Evolutionary conservation across 30 jellyfish, hydroid and myxozoan species (phyloP), one percentile per base, ranked within the genome.

Genomic region (Aurelia sp.): DNA sequence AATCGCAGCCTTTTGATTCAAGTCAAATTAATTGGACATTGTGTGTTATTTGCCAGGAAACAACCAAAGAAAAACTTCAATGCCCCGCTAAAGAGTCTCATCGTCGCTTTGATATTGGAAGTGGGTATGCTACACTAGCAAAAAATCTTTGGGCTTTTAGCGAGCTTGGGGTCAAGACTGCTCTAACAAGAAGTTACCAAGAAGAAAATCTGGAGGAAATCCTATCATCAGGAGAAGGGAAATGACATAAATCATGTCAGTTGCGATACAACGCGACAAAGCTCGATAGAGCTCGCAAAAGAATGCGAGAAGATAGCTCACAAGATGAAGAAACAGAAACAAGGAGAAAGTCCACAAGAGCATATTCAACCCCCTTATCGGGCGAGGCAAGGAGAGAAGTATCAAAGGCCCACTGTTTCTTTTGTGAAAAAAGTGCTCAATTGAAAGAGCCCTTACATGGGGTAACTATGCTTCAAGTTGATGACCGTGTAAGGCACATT

Each of bases 11-110:
- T n/a, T n/a, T n/a, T n/a, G n/a, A n/a, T n/a, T n/a, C n/a, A n/a
- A n/a, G n/a, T n/a, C n/a, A n/a, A n/a, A 67, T 67, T 38, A 44
- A 81, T 81, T 81, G 88, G 91, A 55, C 48, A 31, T 21, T 22
- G 78, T 81, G 91, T 58, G 89, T 67, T 48, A 38, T 67, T 65
- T 81, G 91, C 61, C 91, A 81, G 24, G 74, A 81, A 51, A 40
- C n/a, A 24, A 50, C 91, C 48, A 50, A 65, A 59, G 90, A 79
- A 35, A 60, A 33, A 67, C 81, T 64, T 22, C 88, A 65, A 27
- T 81, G 91, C 74, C 91, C 91, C n/a, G 88, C 81, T 20, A 76
- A 76, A 41, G 88, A 76, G 41, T 41, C 88, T 76, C 78, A 76
- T 76, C 88, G 82, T 24, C 88, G 88, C 4, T 50, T 55, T 22